Base-by-base conservation (phyloP, 2,113 vertebrate species). In the Catagonus wagneri region DNA sequence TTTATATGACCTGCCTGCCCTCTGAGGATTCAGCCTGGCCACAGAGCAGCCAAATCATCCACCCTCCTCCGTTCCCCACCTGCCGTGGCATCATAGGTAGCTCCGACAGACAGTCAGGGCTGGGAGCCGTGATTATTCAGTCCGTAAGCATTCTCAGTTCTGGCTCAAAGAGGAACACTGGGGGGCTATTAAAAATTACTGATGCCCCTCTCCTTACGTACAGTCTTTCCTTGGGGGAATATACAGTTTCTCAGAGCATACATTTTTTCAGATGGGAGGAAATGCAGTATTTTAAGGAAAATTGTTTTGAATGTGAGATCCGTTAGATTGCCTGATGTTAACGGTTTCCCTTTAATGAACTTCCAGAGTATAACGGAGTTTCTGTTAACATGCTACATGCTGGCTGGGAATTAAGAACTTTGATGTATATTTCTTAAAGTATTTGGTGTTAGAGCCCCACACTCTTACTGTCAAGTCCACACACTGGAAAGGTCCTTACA, bases 391-490 rank as follows among this genome's bases (percentile, higher is more conserved):
- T 84, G 56, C n/a, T 92, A 34, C 71, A 27, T 34, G 66, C 63
- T 90, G 80, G 78, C 39, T 74, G 39, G 68, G 36, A 78, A 95
- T 79, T 84, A 56, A 83, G 61, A 81, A 0, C 39, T 94, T 88
- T 83, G 58, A 66, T 17, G 16, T 93, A 14, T 90, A 56, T 80
- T 90, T 83, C 39, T 95, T 54, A 94, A 90, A 85, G 39, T 87
- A 65, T 68, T 94, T 92, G 66, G 65, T 83, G 79, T 92, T 54
- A 87, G 63, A 89, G 63, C 36, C 80, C 27, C 6, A 50, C 1
- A n/a, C 6, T 0, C n/a, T 95, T 61, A 29, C 69, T 22, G 16
- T 93, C 44, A 87, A 63, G 69, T 76, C 32, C 22, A 61, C 44
- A 17, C 16, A 17, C 16, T 29, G 27, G 32, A 27, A 92, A 68